These are phyloP conservation scores for Xestoiulus laeticollis DNA, from an alignment of 2,888 invertebrate species.

Conservation along the genomic window DNA sequence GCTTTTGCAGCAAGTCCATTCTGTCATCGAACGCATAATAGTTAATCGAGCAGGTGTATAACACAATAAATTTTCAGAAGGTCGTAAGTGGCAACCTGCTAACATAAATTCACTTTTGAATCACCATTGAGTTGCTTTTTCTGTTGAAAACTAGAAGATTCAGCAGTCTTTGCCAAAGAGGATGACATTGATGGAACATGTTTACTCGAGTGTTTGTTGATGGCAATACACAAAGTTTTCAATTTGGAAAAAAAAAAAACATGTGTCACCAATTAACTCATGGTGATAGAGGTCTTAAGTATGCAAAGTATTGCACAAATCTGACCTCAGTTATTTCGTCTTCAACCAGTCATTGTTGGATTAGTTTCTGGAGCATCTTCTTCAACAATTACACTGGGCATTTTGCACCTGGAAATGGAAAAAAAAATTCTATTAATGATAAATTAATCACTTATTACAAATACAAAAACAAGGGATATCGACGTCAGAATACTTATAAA, in stretches of 20 bases:
- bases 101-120: not conserved
- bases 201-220: not conserved
- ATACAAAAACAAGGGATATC: no score
- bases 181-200: not conserved
- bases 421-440: no score
- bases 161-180: not conserved
- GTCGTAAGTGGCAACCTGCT: not conserved
- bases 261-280: not conserved
- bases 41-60: not conserved
- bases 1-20: not conserved
- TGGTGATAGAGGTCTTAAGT: not conserved
- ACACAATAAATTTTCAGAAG: not conserved
- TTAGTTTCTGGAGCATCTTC: no score
- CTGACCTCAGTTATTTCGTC: no score
- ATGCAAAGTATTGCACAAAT: no score
- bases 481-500: no score
- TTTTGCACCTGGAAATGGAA: no score
- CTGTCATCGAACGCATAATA: not conserved
- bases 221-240: not conserved
- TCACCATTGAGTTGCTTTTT: not conserved
- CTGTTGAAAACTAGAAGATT: not conserved
- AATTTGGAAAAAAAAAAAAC: not conserved
- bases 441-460: no score
- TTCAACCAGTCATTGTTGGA: no score
- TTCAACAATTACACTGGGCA: no score